Evolutionary conservation across 2,888 invertebrate genomes (phyloP), one percentile per base, ranked within the genome.

Genomic region (Erpobdella octoculata): DNA sequence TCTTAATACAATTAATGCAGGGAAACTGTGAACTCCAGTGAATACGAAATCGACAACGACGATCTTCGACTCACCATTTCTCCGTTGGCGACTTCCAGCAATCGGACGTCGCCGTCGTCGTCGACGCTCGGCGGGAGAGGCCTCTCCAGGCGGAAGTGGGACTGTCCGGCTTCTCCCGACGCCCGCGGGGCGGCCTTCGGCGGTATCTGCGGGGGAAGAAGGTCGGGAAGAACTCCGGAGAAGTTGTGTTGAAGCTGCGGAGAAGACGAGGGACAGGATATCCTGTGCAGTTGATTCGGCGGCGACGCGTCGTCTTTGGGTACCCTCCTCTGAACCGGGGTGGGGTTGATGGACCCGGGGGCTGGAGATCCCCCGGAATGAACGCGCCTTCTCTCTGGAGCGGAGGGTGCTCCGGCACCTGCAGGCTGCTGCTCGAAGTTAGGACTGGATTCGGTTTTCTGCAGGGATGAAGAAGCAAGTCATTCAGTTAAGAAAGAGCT

Each of bases 141-240:
- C 28, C 65, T 37, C 15, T 46, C 62, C 18, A 33, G 28, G 31
- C 35, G 25, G n/a, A n/a, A n/a, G 41, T 62, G 37, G 31, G 35
- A 36, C 48, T 69, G 41, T 21, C 9, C 61, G 66, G 33, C 25
- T 33, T 68, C 62, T 25, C 37, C 64, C n/a, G 62, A 35, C 53
- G 15, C 53, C 66, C 78, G 79, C 78, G 25, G 81, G 80, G 15
- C 80, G 80, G 64, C 70, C 79, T 38, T 81, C 76, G 76, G 82
- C 6, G 78, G 81, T 9, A 81, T 81, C 75, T 83, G 83, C 6
- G 83, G 92, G 81, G 93, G 94, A 77, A 96, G 88, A 78, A 96
- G 88, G 86, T 96, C 96, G 71, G 96, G 96, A 78, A 96, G 87
- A 72, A 95, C 95, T 71, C 70, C 65, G 28, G 46, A 46, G 25